Percentiles rank a stretch among this genome's conserved stretches.
Conservation (phyloP, 2,113 vertebrate species). For the Psammodynastes pulverulentus region DNA sequence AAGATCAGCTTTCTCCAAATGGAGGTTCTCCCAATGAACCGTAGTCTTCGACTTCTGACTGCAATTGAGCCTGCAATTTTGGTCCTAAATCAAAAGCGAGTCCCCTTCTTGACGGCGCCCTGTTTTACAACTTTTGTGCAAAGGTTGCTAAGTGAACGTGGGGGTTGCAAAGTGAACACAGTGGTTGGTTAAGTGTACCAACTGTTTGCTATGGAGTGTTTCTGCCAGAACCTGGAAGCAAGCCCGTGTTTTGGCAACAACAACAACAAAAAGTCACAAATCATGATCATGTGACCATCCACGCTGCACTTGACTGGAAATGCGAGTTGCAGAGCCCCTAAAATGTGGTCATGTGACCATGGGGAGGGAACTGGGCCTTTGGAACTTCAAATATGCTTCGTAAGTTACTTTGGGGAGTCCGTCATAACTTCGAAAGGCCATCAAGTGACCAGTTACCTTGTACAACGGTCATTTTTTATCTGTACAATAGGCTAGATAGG, state of each 20-base stretch:
- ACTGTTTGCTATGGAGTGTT: too few relatives aligned
- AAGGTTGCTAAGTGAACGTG: too few relatives aligned
- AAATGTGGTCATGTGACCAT: not conserved
- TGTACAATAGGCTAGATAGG: not conserved
- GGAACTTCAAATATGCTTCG: not conserved
- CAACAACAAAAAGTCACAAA: not conserved
- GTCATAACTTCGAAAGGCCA: not conserved
- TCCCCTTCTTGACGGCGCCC: too few relatives aligned
- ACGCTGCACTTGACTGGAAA: not conserved
- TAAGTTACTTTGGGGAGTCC: too few relatives aligned
- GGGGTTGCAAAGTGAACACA: too few relatives aligned
- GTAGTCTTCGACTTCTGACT: too few relatives aligned
- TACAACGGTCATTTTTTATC: not conserved
- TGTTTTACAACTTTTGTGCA: too few relatives aligned
- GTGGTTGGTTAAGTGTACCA: too few relatives aligned
- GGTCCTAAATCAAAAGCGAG: too few relatives aligned
- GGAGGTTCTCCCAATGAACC: not conserved
- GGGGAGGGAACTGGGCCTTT: not conserved
- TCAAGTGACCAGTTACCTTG: not conserved
- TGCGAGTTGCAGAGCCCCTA: not conserved
- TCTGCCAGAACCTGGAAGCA: not conserved
- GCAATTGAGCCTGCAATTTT: too few relatives aligned
- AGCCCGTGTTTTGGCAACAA: too few relatives aligned
- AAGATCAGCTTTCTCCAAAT: not conserved
- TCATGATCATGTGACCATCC: not conserved